These are phyloP conservation scores for Rhynchopsitta pachyrhyncha DNA, from an alignment of 2,113 vertebrate species.

Conservation along the genomic window DNA sequence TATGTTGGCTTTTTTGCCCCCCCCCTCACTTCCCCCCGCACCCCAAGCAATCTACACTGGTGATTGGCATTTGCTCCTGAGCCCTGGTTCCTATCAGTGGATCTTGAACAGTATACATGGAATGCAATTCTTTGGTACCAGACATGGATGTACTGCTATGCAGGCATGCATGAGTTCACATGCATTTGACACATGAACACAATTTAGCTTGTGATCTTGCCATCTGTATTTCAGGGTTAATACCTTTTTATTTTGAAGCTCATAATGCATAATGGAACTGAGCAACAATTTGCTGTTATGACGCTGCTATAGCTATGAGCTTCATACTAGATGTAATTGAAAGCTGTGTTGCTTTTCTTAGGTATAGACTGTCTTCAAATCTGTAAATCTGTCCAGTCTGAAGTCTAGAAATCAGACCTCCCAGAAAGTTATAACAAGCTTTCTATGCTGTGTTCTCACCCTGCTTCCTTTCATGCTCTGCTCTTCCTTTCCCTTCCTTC, in stretches of 20 bases:
- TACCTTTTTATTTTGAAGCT: slow-evolving; percentile 1
- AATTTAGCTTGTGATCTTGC: neutral
- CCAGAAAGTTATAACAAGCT: neutral
- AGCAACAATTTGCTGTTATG: neutral
- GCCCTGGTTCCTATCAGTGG: neutral
- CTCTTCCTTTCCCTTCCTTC: neutral
- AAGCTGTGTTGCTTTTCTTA: neutral
- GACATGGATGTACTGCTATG: neutral
- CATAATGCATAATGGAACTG: neutral
- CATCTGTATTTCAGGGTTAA: slow-evolving; percentile 39
- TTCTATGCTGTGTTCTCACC: neutral
- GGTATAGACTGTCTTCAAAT: neutral
- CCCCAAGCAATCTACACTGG: neutral
- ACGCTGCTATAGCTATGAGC: neutral
- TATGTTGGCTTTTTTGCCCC: neutral
- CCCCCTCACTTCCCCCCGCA: too few species aligned
- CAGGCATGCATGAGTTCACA: slow-evolving; percentile 36
- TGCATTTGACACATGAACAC: neutral
- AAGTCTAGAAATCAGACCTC: neutral
- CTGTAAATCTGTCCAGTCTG: neutral
- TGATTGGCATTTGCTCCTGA: neutral
- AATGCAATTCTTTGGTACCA: neutral
- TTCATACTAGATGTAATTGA: neutral
- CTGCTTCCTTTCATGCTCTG: neutral
- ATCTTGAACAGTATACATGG: neutral